These are phyloP conservation scores for Columba livia DNA, from an alignment of 2,113 vertebrate genomes.

Conservation along the genomic window DNA sequence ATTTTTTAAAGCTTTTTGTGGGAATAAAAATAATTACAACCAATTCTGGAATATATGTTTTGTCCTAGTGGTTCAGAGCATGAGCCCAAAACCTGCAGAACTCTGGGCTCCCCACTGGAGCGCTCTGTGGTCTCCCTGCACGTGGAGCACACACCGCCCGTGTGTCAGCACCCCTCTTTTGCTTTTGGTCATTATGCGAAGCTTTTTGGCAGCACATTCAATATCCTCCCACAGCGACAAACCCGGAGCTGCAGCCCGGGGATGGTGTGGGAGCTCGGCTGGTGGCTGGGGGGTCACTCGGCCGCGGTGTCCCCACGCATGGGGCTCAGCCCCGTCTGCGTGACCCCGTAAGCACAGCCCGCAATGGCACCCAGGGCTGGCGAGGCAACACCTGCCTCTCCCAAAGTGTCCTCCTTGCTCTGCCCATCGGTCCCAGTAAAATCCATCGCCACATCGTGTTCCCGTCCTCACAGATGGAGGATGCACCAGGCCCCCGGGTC, in stretches of 20 bases:
- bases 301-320: accelerated
- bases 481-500: accelerated
- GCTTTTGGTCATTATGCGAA: neutral
- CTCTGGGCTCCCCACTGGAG: neutral
- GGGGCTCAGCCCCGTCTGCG: neutral
- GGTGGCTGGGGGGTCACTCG: neutral
- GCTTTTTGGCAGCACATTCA: accelerated
- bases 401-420: neutral
- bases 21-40: conserved; percentile 2
- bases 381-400: too few relatives aligned
- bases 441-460: accelerated
- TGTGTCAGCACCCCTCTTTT: neutral
- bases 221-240: neutral
- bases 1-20: conserved; percentile 12
- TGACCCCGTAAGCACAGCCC: too few relatives aligned
- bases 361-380: too few relatives aligned
- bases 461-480: accelerated
- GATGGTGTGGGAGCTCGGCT: accelerated
- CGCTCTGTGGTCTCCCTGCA: accelerated
- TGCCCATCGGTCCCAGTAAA: accelerated
- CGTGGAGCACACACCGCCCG: accelerated
- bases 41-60: neutral
- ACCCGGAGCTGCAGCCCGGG: neutral
- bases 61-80: neutral
- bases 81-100: neutral